These are phyloP conservation scores for Serilophus lunatus DNA, from an alignment of 2,113 vertebrate species.

Conservation along the genomic window DNA sequence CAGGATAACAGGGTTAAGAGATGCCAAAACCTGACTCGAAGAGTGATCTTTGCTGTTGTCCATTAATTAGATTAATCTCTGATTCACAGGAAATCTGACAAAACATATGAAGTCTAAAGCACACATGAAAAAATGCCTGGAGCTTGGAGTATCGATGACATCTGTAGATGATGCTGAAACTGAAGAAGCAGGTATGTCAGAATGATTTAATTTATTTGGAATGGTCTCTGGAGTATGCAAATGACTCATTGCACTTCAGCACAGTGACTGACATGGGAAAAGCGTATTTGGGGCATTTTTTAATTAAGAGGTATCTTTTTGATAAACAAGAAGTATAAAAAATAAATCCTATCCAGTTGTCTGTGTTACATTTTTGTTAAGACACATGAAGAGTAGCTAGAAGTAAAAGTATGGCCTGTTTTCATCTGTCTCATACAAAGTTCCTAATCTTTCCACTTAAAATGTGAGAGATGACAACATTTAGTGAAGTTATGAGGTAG, in stretches of 20 bases:
- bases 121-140: slow-evolving; percentile 99
- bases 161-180: slow-evolving; percentile 90
- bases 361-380: background rate
- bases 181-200: slow-evolving; percentile 88
- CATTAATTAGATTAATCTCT: slow-evolving; percentile 25
- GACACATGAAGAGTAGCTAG: background rate
- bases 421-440: background rate
- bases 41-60: background rate
- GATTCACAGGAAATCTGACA: slow-evolving; percentile 89
- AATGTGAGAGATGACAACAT: background rate
- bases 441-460: background rate
- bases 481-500: background rate
- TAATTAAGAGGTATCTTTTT: background rate
- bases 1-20: background rate
- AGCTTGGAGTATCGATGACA: slow-evolving; percentile 94
- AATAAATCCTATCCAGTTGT: background rate
- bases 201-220: slow-evolving; percentile 9
- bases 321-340: slow-evolving; percentile 27
- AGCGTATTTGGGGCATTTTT: slow-evolving; percentile 10
- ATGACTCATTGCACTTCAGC: slow-evolving; percentile 36
- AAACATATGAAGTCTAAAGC: slow-evolving; percentile 99
- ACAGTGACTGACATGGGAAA: background rate
- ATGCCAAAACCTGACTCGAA: background rate
- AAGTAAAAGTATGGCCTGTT: background rate
- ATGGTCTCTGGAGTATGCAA: background rate